Percentiles rank a stretch among this genome's conserved stretches.
These are phyloP conservation scores for Manduca sexta DNA, from an alignment of 1,140 invertebrate genomes.

Conservation along the genomic window DNA sequence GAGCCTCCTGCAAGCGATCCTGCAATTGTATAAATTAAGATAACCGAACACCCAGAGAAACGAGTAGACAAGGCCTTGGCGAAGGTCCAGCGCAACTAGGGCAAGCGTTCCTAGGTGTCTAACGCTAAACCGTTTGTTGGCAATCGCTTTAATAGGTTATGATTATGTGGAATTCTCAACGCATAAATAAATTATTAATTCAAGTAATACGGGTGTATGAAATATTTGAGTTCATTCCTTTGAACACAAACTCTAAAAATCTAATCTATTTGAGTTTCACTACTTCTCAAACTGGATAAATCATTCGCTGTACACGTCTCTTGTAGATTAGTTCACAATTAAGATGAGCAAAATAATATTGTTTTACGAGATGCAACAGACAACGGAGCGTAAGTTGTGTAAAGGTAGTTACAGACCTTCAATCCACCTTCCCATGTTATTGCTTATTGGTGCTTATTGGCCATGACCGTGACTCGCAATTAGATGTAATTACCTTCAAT, in stretches of 20 bases:
- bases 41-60: constrained; percentile 27
- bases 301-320: too few species aligned
- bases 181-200: constrained; percentile 14
- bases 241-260: constrained; percentile 7
- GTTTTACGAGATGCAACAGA: not conserved
- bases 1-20: constrained; percentile 1
- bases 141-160: constrained; percentile 55
- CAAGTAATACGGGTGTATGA: constrained; percentile 14
- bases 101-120: constrained; percentile 50
- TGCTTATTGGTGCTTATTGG: constrained; percentile 71
- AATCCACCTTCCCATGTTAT: constrained; percentile 49
- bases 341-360: not conserved
- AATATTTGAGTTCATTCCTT: constrained; percentile 9
- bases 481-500: constrained; percentile 71
- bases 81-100: constrained; percentile 55
- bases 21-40: constrained; percentile 21
- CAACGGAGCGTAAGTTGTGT: constrained; percentile 7
- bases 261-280: too few species aligned
- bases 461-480: constrained; percentile 68
- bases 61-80: constrained; percentile 45
- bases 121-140: constrained; percentile 58
- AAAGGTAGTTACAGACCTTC: constrained; percentile 36
- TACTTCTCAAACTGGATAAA: too few species aligned
- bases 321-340: too few species aligned
- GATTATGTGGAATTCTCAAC: constrained; percentile 42